Evolutionary conservation across 2,113 vertebrate species (phyloP).

Genomic region (Tauraco erythrolophus): DNA sequence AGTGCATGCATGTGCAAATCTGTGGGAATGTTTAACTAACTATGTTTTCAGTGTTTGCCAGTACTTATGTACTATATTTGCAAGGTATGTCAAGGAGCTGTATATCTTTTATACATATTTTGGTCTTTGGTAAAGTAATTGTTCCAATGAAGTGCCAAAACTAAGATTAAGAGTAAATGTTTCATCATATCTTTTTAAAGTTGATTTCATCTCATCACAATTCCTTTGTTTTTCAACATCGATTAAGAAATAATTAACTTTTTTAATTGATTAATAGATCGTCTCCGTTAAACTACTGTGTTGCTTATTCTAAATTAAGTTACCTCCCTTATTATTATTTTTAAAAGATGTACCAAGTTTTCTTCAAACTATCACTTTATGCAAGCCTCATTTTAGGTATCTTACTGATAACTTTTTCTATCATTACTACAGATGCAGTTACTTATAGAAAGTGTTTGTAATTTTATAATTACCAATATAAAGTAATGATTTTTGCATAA

Average conservation of each 20-base stretch:
- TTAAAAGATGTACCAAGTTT: neutral
- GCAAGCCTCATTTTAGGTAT: conserved; percentile 75
- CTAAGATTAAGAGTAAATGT: conserved; percentile 78
- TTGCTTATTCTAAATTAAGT: conserved; percentile 14
- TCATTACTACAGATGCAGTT: conserved; percentile 87
- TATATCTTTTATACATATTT: conserved; percentile 87
- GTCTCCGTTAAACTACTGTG: conserved; percentile 59
- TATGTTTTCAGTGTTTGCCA: conserved; percentile 91
- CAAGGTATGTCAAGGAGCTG: conserved; percentile 85
- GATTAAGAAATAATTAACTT: conserved; percentile 72
- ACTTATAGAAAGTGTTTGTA: conserved; percentile 96
- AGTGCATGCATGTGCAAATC: conserved; percentile 96
- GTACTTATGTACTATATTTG: conserved; percentile 88
- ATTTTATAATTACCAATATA: conserved; percentile 90
- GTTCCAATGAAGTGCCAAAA: conserved; percentile 99
- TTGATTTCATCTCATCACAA: conserved; percentile 76
- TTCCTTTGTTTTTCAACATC: conserved; percentile 72
- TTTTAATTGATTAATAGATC: conserved; percentile 69
- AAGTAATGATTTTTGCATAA: conserved; percentile 82
- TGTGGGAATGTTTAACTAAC: conserved; percentile 93
- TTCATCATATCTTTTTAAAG: conserved; percentile 81
- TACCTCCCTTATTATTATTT: neutral
- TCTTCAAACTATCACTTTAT: conserved; percentile 78
- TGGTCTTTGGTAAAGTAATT: conserved; percentile 90
- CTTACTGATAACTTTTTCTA: conserved; percentile 82